Conservation (phyloP, 2,888 invertebrate genomes). For the Tineola bisselliella region DNA sequence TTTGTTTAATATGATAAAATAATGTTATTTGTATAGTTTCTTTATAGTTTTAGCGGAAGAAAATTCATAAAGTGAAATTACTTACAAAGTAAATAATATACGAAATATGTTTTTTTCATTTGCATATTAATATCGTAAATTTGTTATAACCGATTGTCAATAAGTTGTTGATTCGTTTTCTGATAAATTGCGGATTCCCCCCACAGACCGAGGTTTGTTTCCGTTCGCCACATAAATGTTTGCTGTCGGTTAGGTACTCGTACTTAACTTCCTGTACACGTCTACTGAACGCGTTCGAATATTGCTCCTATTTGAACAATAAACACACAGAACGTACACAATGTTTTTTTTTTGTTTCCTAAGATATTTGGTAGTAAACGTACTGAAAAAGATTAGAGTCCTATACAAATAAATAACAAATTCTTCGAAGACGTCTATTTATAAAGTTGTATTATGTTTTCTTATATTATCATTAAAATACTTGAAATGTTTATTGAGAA, state of each 20-base stretch:
- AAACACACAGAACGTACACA: slow-evolving; percentile 7
- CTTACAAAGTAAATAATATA: too few relatives aligned
- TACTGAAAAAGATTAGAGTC: slow-evolving; percentile 9
- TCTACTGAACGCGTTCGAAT: not conserved
- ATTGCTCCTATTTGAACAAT: not conserved
- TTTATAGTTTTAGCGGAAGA: too few relatives aligned
- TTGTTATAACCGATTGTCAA: not conserved
- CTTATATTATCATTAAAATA: too few relatives aligned
- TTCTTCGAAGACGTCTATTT: too few relatives aligned
- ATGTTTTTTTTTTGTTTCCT: not conserved
- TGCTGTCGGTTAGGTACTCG: not conserved
- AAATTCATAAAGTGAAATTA: too few relatives aligned
- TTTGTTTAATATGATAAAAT: too few relatives aligned
- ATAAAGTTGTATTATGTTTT: not conserved
- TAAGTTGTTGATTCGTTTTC: not conserved
- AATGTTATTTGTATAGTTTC: too few relatives aligned
- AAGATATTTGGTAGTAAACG: not conserved
- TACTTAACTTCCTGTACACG: slow-evolving; percentile 9
- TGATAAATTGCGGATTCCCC: not conserved
- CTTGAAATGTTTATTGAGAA: too few relatives aligned
- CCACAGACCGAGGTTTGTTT: not conserved
- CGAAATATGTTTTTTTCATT: too few relatives aligned
- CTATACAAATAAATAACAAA: not conserved
- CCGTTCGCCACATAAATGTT: slow-evolving; percentile 8
- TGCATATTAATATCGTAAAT: not conserved